Base-by-base conservation (phyloP, 1,140 invertebrate genomes). In the Diuraphis noxia region DNA sequence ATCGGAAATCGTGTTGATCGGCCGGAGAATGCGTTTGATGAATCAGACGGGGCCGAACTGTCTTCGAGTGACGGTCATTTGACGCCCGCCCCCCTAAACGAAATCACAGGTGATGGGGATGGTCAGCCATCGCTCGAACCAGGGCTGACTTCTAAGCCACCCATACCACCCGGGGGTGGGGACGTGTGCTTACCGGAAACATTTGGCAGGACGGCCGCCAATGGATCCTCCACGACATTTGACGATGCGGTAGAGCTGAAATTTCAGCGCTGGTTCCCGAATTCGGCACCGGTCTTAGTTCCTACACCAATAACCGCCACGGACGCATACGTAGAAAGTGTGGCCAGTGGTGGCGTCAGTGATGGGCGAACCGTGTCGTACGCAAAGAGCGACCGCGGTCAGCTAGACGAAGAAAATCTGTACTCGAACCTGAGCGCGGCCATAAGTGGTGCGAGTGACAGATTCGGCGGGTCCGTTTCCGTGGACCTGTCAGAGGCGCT, bases 211-310 rank as follows among this genome's bases (percentile, higher is more conserved):
- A 36, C n/a, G 34, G 10, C 23, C 0, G 36, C 30, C 34, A 36
- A 36, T 5, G 56, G 30, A 17, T 72, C 56, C 8, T 6, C 63
- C 1, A 46, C 92, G 56, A 92, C 92, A 3, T 91, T 92, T 30
- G 93, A 93, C 81, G 93, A 93, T 36, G 93, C 93, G 41, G 92
- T 93, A 23, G 93, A 92, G 30, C 92, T 93, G 34, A 93, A 93
- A 81, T 93, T 93, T 87, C 93, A 93, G 79, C 91, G 92, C 43
- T 93, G 93, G 93, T 93, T 93, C 90, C 93, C 93, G 10, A 93
- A 93, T 63, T 92, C 93, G 30, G 89, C 89, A 1, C 38, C 89
- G 0, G 41, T 72, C 41, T 23, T 23, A 4, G 2, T 38, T 21
- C 13, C n/a, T 17, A 36, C 1, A 23, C 36, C 9, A 0, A 41